These are phyloP conservation scores for Nephrotoma appendiculata DNA, from an alignment of 2,888 invertebrate genomes.

Conservation along the genomic window DNA sequence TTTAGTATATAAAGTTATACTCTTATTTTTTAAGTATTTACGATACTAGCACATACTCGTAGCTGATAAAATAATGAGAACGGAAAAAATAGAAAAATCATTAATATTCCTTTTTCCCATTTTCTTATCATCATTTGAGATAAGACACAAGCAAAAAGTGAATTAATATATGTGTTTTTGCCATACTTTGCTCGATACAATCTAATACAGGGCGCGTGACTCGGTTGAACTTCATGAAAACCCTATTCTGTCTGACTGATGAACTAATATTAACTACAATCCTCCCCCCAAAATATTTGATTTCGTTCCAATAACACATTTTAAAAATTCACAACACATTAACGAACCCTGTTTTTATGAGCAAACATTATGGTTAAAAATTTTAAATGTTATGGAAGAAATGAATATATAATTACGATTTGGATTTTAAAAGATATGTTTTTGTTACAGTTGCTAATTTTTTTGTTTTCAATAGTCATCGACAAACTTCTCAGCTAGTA, in stretches of 20 bases:
- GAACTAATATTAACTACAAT: too few species aligned
- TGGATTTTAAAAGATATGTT: not conserved
- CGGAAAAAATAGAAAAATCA: not conserved
- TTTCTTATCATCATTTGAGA: not conserved
- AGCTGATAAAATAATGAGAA: not conserved
- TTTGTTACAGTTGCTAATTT: not conserved
- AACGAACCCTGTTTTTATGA: too few species aligned
- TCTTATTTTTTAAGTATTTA: not conserved
- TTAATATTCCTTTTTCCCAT: not conserved
- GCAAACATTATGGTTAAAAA: too few species aligned
- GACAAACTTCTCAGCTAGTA: not conserved
- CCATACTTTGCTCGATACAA: not conserved
- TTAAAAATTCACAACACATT: too few species aligned
- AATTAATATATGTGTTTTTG: not conserved
- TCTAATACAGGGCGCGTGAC: not conserved
- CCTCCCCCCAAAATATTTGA: too few species aligned
- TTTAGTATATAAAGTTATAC: not conserved
- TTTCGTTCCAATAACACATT: too few species aligned
- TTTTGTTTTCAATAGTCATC: not conserved
- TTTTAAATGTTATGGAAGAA: not conserved
- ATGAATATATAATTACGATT: not conserved
- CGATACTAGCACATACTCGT: not conserved
- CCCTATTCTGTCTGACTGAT: too few species aligned
- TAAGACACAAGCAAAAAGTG: not conserved
- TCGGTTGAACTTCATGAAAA: too few species aligned